Percentiles rank a stretch among this genome's conserved stretches.
Evolutionary conservation across 2,888 invertebrate species (phyloP).

Genomic region (Hymenopus coronatus): DNA sequence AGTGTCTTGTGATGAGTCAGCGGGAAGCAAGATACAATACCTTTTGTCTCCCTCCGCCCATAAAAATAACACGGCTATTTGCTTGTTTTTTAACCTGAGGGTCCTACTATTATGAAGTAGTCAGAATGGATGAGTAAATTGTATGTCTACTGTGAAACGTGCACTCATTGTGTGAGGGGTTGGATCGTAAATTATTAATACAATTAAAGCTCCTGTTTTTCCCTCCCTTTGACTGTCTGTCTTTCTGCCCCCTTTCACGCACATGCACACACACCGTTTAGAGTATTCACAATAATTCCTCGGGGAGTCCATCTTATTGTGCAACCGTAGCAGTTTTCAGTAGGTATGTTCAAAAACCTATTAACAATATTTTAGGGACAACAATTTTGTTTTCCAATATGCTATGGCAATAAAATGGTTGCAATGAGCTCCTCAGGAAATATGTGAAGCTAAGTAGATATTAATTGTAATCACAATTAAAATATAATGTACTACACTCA

Average conservation of each 20-base stretch:
- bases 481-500: too few relatives aligned
- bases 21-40: not conserved
- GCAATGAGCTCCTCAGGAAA: too few relatives aligned
- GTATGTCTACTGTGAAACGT: not conserved
- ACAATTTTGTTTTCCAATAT: too few relatives aligned
- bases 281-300: too few relatives aligned
- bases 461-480: too few relatives aligned
- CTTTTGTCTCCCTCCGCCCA: not conserved
- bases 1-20: not conserved
- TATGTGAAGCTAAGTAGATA: too few relatives aligned
- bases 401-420: too few relatives aligned
- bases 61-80: not conserved
- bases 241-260: not conserved
- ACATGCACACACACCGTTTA: not conserved
- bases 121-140: not conserved
- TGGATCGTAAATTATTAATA: not conserved
- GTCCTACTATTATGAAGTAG: not conserved
- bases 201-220: not conserved
- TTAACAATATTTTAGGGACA: too few relatives aligned
- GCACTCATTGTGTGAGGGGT: not conserved
- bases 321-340: too few relatives aligned
- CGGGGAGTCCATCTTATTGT: too few relatives aligned
- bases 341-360: too few relatives aligned
- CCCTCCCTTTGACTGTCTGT: not conserved
- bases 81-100: not conserved